phyloP scores from a whole-genome alignment of 2,797 vertebrate genomes.

The Poliocrania exsul region DNA sequence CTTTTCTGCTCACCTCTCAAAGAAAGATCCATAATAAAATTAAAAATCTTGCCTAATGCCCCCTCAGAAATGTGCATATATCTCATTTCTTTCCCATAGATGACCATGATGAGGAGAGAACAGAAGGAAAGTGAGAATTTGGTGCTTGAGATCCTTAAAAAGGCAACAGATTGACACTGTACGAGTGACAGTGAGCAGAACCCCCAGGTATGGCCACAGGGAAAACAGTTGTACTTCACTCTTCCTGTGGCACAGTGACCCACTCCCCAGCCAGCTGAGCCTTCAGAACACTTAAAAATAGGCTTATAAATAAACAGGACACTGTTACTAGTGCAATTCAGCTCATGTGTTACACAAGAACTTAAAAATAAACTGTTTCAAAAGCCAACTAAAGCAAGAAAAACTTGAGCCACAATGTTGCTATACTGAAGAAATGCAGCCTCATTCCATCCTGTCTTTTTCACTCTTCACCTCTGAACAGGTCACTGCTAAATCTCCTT shows the following conservation, averaged over 20 bases:
- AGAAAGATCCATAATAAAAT: neutral
- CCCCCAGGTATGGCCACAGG: accelerated
- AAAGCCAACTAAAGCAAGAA: neutral
- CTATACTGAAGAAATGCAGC: neutral
- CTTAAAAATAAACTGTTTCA: neutral
- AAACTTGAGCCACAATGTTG: neutral
- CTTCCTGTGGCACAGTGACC: neutral
- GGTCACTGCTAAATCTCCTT: conserved; percentile 2
- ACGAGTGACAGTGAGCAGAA: neutral
- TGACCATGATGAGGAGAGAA: neutral
- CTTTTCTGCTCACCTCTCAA: neutral
- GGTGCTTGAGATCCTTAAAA: neutral
- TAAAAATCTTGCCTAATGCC: neutral
- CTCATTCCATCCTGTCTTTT: neutral
- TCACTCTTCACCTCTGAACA: neutral
- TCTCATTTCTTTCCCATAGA: neutral
- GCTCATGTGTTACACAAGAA: neutral
- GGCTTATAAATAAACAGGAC: neutral
- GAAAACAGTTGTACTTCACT: neutral
- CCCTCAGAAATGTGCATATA: accelerated
- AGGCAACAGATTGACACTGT: neutral
- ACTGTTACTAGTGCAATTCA: neutral
- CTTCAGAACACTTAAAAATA: neutral
- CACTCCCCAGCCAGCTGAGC: neutral
- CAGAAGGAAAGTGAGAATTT: neutral